Base-by-base conservation (phyloP, 2,797 vertebrate species). In the Phylloscopus collybita region DNA sequence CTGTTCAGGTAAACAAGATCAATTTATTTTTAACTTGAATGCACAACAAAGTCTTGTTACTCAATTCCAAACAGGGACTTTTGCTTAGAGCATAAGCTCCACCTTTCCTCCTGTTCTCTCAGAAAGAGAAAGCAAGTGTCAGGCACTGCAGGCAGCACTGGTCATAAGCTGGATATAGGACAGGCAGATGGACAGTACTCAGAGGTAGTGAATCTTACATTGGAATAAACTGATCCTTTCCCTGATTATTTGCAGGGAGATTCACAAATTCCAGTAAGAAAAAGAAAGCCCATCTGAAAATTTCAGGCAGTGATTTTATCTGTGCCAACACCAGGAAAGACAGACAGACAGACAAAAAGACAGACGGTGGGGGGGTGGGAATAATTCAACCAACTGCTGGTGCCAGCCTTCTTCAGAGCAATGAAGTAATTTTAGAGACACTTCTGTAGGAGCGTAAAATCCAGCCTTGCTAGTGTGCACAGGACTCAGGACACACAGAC, bases 21-120 rank as follows among this genome's bases (percentile, higher is more conserved):
- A 23, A n/a, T 85, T 88, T 90, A 87, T 78, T 92, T 88, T 91
- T 89, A 83, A 65, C 81, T 73, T 38, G 60, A 72, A 93, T 27
- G 19, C 49, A 69, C 60, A 80, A 51, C 36, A 9, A 59, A 73
- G 56, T 80, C 61, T 75, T 79, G 50, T 74, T 83, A 70, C 61
- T 74, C 26, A 36, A 62, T 80, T 89, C 80, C 75, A 73, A 81
- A 88, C 2, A 88, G 80, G 32, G 78, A 67, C 42, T 81, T 72
- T 54, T 91, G 76, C 54, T 84, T 49, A 36, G 19, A 73, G 54
- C 42, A 34, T 66, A 73, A 87, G 72, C 67, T 60, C 61, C 66
- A n/a, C 56, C 34, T 93, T 86, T 74, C 49, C 62, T 83, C 84
- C 47, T 45, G 64, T 36, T 90, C n/a, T 86, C 81, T 62, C 0